Evolutionary conservation across 2,797 vertebrate species (phyloP), one percentile per base, ranked within the genome.

Genomic region (Hyperoplus lanceolatus): DNA sequence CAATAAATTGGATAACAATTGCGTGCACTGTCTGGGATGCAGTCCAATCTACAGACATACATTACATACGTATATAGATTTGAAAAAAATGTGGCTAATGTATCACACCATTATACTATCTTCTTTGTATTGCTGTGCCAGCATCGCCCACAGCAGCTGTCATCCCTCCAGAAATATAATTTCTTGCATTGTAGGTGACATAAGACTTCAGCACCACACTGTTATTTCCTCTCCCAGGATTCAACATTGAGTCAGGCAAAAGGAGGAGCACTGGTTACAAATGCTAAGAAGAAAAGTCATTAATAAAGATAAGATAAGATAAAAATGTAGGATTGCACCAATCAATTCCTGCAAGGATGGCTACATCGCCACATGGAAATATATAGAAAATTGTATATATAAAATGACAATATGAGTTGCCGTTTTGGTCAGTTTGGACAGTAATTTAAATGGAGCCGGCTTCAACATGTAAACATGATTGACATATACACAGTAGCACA

Each of bases 91-190:
- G 29, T 29, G 29, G 29, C 29, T 29, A 29, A 29, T 29, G 29
- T 3, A 29, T 18, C 8, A 42, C 16, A 16, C 16, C 59, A n/a
- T 48, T 57, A 38, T 56, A 2, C 45, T 18, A 5, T 53, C 21
- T 13, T 18, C 9, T 49, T 11, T 36, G 9, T 51, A 68, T 53
- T 67, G 18, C 16, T 2, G 21, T 54, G 55, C 70, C 69, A 39
- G 69, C 60, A 12, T 51, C 1, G 8, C 73, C 38, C 0, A 11
- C 14, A 66, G 61, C 74, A 60, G 54, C 63, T 70, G 64, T 70
- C 63, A 57, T 51, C 49, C 56, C 64, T 60, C 6, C 50, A n/a
- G 48, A 73, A 46, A 56, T 18, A 15, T 38, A 51, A 61, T 49
- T 55, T 4, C 42, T 9, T 57, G 55, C 10, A 5, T 13, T 21